phyloP scores from a whole-genome alignment of 2,797 vertebrate species.

The Eutrigla gurnardus region DNA sequence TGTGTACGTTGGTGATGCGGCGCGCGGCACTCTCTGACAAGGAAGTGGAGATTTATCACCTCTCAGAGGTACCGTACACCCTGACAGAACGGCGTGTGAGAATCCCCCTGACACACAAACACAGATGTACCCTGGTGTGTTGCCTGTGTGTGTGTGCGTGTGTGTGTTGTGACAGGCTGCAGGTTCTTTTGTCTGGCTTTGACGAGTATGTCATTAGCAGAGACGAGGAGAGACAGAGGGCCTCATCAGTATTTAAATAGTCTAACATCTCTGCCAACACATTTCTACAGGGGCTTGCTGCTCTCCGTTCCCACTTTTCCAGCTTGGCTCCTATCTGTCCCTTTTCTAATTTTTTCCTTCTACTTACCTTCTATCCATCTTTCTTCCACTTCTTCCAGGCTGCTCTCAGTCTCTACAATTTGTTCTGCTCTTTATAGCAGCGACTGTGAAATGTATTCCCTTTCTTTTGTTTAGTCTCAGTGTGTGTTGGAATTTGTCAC shows the following conservation, averaged over 20 bases:
- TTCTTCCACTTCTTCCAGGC: not conserved
- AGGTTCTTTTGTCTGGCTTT: conserved; percentile 85
- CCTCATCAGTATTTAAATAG: conserved; percentile 97
- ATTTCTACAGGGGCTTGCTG: conserved; percentile 76
- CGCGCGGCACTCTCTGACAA: conserved; percentile 90
- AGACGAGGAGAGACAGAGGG: conserved; percentile 88
- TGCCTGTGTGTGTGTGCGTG: conserved; percentile 2
- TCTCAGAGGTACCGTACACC: conserved; percentile 85
- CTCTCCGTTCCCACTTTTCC: conserved; percentile 37
- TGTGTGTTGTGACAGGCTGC: conserved; percentile 90
- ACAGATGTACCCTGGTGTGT: conserved; percentile 10
- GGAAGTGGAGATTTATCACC: conserved; percentile 91
- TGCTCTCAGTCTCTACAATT: conserved; percentile 23
- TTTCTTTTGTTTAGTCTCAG: conserved; percentile 47
- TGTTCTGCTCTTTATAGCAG: conserved; percentile 36
- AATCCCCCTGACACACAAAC: conserved; percentile 46
- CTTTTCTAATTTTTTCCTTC: conserved; percentile 58
- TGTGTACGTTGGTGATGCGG: conserved; percentile 36
- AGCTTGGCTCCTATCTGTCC: conserved; percentile 63
- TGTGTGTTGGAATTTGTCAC: conserved; percentile 64
- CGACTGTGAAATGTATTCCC: conserved; percentile 50
- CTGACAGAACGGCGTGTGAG: conserved; percentile 47
- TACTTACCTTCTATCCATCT: conserved; percentile 45
- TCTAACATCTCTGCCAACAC: conserved; percentile 90
- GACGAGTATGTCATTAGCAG: conserved; percentile 95